Percentiles rank a stretch among this genome's conserved stretches.
Evolutionary conservation across 2,113 vertebrate species (phyloP).

Genomic region (Embiotoca jacksoni): DNA sequence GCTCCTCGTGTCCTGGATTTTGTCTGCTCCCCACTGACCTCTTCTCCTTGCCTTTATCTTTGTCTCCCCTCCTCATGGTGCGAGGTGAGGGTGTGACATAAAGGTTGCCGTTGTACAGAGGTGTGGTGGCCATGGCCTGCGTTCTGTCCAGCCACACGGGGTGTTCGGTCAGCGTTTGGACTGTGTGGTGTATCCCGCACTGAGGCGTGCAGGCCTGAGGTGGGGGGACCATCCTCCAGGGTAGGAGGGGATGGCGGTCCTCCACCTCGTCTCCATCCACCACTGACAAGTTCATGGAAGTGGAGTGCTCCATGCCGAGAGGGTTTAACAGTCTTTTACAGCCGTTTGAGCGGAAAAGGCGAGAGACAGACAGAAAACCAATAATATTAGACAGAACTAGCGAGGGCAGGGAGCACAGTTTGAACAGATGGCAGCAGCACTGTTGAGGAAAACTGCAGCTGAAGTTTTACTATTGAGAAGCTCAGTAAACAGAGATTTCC

Average conservation of each 20-base stretch:
- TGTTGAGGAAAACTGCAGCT: not conserved
- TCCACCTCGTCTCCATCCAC: slow-evolving; percentile 69
- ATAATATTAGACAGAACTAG: slow-evolving; percentile 2
- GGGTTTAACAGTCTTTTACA: slow-evolving; percentile 25
- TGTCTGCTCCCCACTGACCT: slow-evolving; percentile 27
- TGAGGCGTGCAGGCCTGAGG: slow-evolving; percentile 60
- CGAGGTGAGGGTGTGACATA: slow-evolving; percentile 61
- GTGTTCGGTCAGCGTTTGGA: slow-evolving; percentile 44
- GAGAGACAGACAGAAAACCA: not conserved
- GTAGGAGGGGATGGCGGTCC: slow-evolving; percentile 72
- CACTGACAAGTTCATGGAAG: slow-evolving; percentile 69
- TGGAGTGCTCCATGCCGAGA: slow-evolving; percentile 70
- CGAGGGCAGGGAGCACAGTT: not conserved
- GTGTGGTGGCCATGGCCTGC: slow-evolving; percentile 68
- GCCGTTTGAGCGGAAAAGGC: not conserved
- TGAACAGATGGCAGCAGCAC: slow-evolving; percentile 1
- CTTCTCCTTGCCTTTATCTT: slow-evolving; percentile 65
- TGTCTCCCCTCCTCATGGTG: slow-evolving; percentile 53
- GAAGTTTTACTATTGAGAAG: not conserved
- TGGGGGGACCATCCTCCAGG: slow-evolving; percentile 37
- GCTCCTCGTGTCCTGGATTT: slow-evolving; percentile 35
- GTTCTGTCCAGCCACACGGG: slow-evolving; percentile 75
- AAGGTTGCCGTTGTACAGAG: slow-evolving; percentile 77
- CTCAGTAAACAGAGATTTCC: slow-evolving; percentile 2
- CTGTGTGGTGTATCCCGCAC: slow-evolving; percentile 68